phyloP scores from a whole-genome alignment of 2,888 invertebrate genomes.

The Dryobotodes eremita region DNA sequence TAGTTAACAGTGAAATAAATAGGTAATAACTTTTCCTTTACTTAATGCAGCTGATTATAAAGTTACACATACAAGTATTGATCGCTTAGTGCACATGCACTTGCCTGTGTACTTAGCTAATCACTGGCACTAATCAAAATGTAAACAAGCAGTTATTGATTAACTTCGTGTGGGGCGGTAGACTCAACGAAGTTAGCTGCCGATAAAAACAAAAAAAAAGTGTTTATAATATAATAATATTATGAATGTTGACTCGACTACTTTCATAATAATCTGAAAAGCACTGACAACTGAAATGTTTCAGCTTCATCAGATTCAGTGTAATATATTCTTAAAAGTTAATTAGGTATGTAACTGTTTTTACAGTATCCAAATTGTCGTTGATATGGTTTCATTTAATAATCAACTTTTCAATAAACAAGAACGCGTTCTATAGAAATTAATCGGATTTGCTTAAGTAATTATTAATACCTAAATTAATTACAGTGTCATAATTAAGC shows the following conservation, averaged over 20 bases:
- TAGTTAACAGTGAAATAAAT: too few species aligned
- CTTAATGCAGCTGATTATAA: conserved; percentile 8
- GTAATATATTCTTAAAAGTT: too few species aligned
- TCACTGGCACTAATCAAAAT: conserved; percentile 45
- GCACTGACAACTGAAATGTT: too few species aligned
- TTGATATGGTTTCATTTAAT: too few species aligned
- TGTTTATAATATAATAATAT: conserved; percentile 4
- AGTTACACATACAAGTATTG: conserved; percentile 43
- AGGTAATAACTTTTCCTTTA: too few species aligned
- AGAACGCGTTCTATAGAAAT: background rate
- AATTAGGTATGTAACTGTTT: background rate
- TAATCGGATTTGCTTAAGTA: background rate
- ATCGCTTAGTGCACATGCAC: conserved; percentile 50
- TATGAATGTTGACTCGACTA: background rate
- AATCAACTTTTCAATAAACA: background rate
- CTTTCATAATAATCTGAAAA: too few species aligned
- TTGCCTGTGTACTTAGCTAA: conserved; percentile 38
- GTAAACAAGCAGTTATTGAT: conserved; percentile 52
- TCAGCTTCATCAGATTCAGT: too few species aligned
- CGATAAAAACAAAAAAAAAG: conserved; percentile 18
- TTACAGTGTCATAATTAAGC: background rate
- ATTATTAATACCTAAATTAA: background rate
- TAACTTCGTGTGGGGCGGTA: conserved; percentile 35
- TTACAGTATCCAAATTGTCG: background rate
- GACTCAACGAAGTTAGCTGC: conserved; percentile 24